phyloP scores from a whole-genome alignment of 2,113 vertebrate genomes.

The Rattus rattus region DNA sequence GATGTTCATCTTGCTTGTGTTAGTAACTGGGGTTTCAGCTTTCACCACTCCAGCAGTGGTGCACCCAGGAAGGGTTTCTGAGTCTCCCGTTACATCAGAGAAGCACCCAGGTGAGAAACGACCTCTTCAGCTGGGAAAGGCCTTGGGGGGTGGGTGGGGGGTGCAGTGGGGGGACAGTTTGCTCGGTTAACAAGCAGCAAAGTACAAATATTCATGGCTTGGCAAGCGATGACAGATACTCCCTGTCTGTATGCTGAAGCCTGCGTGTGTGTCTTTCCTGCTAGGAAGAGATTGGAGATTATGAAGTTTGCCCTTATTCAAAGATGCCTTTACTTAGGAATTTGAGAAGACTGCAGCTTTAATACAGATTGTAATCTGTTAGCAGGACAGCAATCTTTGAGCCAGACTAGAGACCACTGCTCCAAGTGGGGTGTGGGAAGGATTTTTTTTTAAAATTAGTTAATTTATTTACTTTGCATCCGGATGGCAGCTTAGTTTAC shows the following conservation, averaged over 20 bases:
- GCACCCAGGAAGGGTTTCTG: not conserved
- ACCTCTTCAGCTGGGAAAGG: not conserved
- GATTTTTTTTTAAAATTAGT: not conserved
- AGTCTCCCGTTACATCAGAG: conserved; percentile 69
- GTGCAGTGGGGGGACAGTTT: no score
- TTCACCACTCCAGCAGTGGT: conserved; percentile 71
- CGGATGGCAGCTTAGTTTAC: no score
- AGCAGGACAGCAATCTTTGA: not conserved
- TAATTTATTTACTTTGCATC: no score
- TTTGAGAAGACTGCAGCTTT: not conserved
- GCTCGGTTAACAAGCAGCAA: not conserved
- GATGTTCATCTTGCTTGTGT: conserved; percentile 65
- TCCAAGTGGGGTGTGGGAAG: no score
- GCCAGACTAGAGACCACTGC: not conserved
- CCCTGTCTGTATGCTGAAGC: rapidly evolving
- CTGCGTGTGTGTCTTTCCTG: not conserved
- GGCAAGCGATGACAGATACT: no score
- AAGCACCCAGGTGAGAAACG: conserved; percentile 78
- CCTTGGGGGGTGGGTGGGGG: not conserved
- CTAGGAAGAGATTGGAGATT: not conserved
- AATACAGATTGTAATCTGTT: not conserved
- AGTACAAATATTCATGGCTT: not conserved
- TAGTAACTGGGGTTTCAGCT: conserved; percentile 47
- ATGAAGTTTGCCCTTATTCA: not conserved
- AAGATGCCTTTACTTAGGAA: not conserved